phyloP scores from a whole-genome alignment of 2,888 invertebrate species.

The Meteorus colon region DNA sequence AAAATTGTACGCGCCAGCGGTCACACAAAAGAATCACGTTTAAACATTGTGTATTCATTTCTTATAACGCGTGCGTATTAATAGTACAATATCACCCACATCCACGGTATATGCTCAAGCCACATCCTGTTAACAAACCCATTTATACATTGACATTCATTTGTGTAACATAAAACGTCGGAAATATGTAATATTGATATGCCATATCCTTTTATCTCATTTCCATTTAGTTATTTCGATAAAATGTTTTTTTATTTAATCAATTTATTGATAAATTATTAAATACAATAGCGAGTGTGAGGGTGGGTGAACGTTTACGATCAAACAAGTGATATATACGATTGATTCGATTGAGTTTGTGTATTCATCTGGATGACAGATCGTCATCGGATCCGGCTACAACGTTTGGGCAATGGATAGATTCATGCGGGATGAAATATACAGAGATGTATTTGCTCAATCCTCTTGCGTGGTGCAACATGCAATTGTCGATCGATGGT shows the following conservation, averaged over 20 bases:
- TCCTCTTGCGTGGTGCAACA: too few species aligned
- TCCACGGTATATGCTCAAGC: neutral
- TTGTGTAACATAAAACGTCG: neutral
- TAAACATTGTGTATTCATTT: neutral
- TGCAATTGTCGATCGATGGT: slow-evolving; percentile 68
- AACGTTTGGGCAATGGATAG: slow-evolving; percentile 42
- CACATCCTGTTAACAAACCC: neutral
- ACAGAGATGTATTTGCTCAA: slow-evolving; percentile 26
- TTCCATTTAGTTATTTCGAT: too few species aligned
- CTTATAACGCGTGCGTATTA: neutral
- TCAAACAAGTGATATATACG: slow-evolving; percentile 26
- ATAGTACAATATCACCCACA: neutral
- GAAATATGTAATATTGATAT: neutral
- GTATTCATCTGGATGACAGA: slow-evolving; percentile 60
- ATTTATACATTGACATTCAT: neutral
- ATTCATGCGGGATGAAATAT: slow-evolving; percentile 42
- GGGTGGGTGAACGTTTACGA: neutral
- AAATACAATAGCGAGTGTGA: too few species aligned
- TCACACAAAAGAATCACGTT: neutral
- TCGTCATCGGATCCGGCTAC: slow-evolving; percentile 56
- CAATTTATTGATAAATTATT: too few species aligned
- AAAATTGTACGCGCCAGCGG: neutral
- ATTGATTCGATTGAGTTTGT: slow-evolving; percentile 53
- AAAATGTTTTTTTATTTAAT: too few species aligned
- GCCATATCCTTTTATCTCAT: too few species aligned